Conservation (phyloP, 1,140 invertebrate genomes). For the Halictus rubicundus region DNA sequence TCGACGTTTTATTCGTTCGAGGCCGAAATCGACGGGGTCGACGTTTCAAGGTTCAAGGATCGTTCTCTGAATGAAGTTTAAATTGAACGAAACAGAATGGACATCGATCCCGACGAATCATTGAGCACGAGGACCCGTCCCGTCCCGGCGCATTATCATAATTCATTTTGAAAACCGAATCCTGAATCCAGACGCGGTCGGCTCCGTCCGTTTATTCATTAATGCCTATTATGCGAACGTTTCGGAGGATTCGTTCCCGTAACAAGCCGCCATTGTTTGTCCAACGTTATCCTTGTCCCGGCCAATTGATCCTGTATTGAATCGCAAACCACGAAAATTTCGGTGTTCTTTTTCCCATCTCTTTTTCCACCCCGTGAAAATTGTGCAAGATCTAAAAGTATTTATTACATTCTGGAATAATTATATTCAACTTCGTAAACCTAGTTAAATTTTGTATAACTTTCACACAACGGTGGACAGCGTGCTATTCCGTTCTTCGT, state of each 20-base stretch:
- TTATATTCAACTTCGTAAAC: too few relatives aligned
- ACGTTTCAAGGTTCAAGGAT: background rate
- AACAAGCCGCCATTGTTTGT: constrained; percentile 75
- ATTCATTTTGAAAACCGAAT: constrained; percentile 54
- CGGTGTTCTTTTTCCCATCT: constrained; percentile 8
- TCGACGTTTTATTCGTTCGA: background rate
- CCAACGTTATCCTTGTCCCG: constrained; percentile 62
- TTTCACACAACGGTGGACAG: too few relatives aligned
- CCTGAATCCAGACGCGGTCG: constrained; percentile 38
- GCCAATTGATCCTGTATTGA: constrained; percentile 50
- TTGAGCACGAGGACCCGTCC: background rate
- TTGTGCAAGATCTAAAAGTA: too few relatives aligned
- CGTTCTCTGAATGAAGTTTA: constrained; percentile 58
- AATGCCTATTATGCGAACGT: constrained; percentile 70
- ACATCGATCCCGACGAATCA: constrained; percentile 24
- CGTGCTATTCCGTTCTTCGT: too few relatives aligned
- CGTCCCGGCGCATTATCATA: constrained; percentile 57
- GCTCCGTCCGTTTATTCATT: constrained; percentile 60
- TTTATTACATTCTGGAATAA: too few relatives aligned
- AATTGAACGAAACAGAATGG: constrained; percentile 53
- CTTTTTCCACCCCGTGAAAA: too few relatives aligned
- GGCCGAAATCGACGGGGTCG: background rate
- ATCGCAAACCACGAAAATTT: constrained; percentile 26
- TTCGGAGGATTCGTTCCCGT: constrained; percentile 67
- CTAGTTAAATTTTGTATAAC: too few relatives aligned